Evolutionary conservation across 2,888 invertebrate species (phyloP), one percentile per base, ranked within the genome.

Genomic region (Amiota communis): DNA sequence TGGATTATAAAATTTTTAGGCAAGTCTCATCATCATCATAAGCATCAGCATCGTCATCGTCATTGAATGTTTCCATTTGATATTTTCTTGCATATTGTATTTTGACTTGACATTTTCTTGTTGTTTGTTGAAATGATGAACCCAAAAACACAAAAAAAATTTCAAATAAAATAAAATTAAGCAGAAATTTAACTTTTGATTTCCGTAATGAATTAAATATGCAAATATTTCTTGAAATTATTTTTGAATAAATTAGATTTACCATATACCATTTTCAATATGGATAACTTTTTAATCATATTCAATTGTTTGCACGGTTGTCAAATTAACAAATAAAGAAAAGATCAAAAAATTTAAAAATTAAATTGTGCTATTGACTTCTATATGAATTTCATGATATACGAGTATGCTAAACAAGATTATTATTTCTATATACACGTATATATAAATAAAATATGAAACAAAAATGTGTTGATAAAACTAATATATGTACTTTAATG

Each of bases 351-450:
- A 53, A 4, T 53, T 53, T n/a, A 8, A 53, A 53, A 12, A 53
- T 53, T 53, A 4, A 4, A 53, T n/a, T 53, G 12, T 53, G 6
- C 53, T n/a, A 53, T 53, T 53, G 53, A 12, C 53, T 12, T 53
- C n/a, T 53, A 8, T 53, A 53, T 53, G 12, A 59, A 1, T 59
- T 20, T 12, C 4, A 20, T 9, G 23, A 17, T 6, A 9, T 17
- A n/a, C n/a, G n/a, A n/a, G n/a, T 59, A 15, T 20, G 11, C 20
- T 59, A 17, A 20, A 17, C 36, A 65, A 47, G 12, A 64, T 17
- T 46, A 36, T 13, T 64, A 46, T 64, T 64, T 64, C 3, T 36
- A 47, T 64, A 8, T 64, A n/a, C n/a, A n/a, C n/a, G n/a, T n/a
- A n/a, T 64, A 11, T 46, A n/a, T 23, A 36, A 4, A 36, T 36